These are phyloP conservation scores for Anisognathus igniventris DNA, from an alignment of 2,797 vertebrate species.

Conservation along the genomic window DNA sequence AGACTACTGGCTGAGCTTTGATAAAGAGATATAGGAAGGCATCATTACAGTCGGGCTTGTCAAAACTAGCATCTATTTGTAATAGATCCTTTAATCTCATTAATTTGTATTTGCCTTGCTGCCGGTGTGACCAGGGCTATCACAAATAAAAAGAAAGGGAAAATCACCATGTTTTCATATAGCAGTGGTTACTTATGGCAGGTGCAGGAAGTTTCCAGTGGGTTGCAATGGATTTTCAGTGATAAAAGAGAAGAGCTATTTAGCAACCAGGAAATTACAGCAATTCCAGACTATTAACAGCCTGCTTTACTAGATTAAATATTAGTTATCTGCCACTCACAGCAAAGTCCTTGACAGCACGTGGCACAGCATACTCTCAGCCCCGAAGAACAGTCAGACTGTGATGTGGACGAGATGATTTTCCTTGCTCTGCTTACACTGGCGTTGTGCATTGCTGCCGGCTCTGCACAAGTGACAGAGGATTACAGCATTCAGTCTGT, in stretches of 20 bases:
- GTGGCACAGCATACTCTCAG: background rate
- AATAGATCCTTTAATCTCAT: background rate
- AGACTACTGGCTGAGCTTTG: background rate
- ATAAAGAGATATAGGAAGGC: background rate
- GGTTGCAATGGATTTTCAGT: background rate
- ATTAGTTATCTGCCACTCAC: background rate
- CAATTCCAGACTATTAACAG: background rate
- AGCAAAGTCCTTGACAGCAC: background rate
- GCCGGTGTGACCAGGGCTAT: background rate
- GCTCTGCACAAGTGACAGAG: accelerated
- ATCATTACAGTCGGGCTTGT: background rate
- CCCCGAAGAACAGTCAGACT: background rate
- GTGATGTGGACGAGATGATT: background rate
- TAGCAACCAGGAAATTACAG: background rate
- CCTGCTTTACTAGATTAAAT: background rate
- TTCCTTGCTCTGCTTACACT: background rate
- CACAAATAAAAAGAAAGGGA: background rate
- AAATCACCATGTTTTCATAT: background rate
- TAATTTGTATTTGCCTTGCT: background rate
- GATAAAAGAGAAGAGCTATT: background rate
- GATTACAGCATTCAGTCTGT: accelerated
- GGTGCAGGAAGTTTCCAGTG: background rate
- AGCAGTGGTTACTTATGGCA: background rate
- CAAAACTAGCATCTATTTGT: background rate
- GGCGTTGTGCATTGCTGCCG: accelerated